Base-by-base conservation (phyloP, 1,140 invertebrate species). In the Zaprionus tsacasi region DNA sequence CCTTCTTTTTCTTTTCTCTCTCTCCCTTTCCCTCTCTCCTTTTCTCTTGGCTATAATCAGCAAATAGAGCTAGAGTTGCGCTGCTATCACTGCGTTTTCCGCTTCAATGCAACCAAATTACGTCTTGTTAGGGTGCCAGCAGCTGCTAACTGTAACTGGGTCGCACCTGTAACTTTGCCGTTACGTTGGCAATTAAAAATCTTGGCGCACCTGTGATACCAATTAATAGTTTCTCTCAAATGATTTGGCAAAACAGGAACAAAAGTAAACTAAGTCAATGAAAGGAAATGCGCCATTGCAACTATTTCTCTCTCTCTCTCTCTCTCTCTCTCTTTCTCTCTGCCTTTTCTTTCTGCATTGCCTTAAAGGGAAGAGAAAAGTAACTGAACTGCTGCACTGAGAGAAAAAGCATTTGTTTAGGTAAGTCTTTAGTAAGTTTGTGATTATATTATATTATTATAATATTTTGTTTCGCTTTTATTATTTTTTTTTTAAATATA, bases 221-320 rank as follows among this genome's bases (percentile, higher is more conserved):
- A 89, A 89, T 89, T 85, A 89, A 89, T 89, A 85, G 64, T 90
- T 86, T 90, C 81, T 79, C 75, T 67, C 48, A 56, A 88, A 68
- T 81, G 60, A 72, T 78, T 72, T 63, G 48, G 45, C 61, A 76
- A 52, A 56, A 30, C 27, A 61, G 66, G 57, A 64, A 70, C 64
- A 63, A 65, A 66, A 55, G 38, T 13, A 35, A 73, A 58, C 45
- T 33, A 27, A 55, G 58, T 21, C 50, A 56, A 54, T 45, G 12
- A 33, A 33, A 52, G 45, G 43, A 66, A 63, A 55, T 79, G 65
- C 43, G 48, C 13, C 40, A 40, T 45, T 50, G 38, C 43, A 50
- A 63, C 43, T 25, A 67, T 56, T 67, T 63, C 30, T 27, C n/a
- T 43, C 40, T 38, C 13, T 25, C 30, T 57, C 25, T 35, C 45